Evolutionary conservation across 2,888 invertebrate genomes (phyloP), one percentile per base, ranked within the genome.

Genomic region (Agrochola macilenta): DNA sequence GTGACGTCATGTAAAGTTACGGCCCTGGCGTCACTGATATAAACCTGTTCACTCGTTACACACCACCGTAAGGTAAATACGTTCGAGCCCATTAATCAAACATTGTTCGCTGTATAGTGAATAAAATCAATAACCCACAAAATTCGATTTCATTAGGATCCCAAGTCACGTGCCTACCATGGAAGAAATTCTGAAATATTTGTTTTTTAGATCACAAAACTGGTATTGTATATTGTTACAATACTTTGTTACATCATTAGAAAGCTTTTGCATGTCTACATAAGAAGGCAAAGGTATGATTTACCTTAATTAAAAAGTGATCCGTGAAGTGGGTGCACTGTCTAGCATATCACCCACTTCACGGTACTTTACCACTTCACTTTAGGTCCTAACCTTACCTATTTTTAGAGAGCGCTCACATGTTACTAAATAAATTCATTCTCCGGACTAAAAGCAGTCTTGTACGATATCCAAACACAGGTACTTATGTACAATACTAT

Each of bases 51-150:
- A 52, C n/a, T 46, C n/a, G 26, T 39, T 54, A n/a, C 39, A 64
- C 52, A 69, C 14, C 7, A 12, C 2, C n/a, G 17, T 60, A n/a
- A 35, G 9, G 26, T 46, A 54, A 74, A 74, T 58, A 60, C 20
- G 43, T 65, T 58, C 52, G 43, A 46, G 52, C 11, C n/a, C 26
- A 74, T 61, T 76, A 66, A 49, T 61, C 76, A 61, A 76, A 75
- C 17, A 82, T 57, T 61, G 39, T 66, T 80, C 43, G 14, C 8
- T 30, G 20, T 23, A 49, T 60, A 49, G 14, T 63, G 54, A 71
- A 49, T 58, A 65, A 63, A 81, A 80, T 78, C 81, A 78, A 78
- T 78, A 71, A 72, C 35, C 17, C 20, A 46, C 23, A 39, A 63
- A 80, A 63, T 46, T 46, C 35, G 26, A 70, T 79, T 54, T 46